Percentiles rank a stretch among this genome's conserved stretches.
Evolutionary conservation across 2,888 invertebrate genomes (phyloP).

Genomic region (Lutraria lutraria): DNA sequence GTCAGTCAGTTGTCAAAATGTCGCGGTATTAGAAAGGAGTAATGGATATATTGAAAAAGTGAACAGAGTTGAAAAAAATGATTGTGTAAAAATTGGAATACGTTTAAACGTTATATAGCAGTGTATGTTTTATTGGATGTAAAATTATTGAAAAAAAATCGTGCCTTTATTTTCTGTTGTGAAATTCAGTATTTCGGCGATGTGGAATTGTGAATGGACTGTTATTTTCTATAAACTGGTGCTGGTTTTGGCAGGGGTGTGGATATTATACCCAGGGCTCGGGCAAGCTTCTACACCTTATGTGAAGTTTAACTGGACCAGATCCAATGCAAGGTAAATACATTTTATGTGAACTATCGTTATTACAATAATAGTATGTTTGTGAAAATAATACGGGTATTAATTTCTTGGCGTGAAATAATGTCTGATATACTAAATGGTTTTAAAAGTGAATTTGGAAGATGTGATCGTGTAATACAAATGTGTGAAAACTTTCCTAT

Average conservation of each 20-base stretch:
- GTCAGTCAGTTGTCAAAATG: constrained; percentile 59
- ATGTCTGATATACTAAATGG: neutral
- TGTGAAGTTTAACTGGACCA: constrained; percentile 17
- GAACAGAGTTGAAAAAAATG: constrained; percentile 7
- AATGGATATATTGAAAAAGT: neutral
- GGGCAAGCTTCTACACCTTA: constrained; percentile 7
- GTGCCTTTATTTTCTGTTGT: constrained; percentile 44
- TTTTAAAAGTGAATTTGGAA: constrained; percentile 13
- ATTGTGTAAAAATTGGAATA: constrained; percentile 17
- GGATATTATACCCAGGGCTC: constrained; percentile 29
- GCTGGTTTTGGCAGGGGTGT: constrained; percentile 12
- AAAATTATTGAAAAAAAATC: constrained; percentile 23
- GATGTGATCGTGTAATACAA: neutral
- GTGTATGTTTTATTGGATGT: constrained; percentile 6
- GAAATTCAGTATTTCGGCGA: constrained; percentile 34
- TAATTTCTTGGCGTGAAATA: neutral
- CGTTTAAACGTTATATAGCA: neutral
- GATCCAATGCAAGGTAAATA: constrained; percentile 25
- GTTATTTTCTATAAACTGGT: constrained; percentile 47
- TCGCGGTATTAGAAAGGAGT: constrained; percentile 45
- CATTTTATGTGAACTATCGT: neutral
- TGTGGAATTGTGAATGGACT: constrained; percentile 40
- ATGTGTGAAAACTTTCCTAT: neutral
- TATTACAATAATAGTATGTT: neutral
- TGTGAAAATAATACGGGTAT: constrained; percentile 8